phyloP scores from a whole-genome alignment of 2,797 vertebrate species.

The Myioborus melanocephalus region DNA sequence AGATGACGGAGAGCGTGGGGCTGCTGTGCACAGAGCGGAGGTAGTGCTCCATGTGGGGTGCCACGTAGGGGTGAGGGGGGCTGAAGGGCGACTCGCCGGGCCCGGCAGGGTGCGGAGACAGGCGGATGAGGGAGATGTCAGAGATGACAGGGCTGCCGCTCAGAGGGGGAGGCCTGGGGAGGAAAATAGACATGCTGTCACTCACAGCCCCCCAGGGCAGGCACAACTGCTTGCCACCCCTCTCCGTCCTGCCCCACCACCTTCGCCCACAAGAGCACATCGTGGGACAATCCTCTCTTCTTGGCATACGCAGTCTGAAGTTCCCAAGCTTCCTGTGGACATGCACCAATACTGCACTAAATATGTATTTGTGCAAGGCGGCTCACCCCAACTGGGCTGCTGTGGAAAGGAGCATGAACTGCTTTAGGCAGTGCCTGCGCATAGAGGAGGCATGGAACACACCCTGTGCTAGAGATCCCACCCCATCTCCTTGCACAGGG shows the following conservation, averaged over 20 bases:
- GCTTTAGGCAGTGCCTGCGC: neutral
- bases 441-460: fast-evolving
- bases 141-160: slow-evolving; percentile 93
- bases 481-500: neutral
- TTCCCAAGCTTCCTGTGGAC: neutral
- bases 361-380: neutral
- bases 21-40: slow-evolving; percentile 93
- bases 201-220: fast-evolving
- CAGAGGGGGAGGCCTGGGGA: slow-evolving; percentile 86
- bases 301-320: neutral
- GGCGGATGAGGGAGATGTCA: slow-evolving; percentile 93
- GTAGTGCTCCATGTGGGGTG: slow-evolving; percentile 97
- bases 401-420: neutral
- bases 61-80: slow-evolving; percentile 87
- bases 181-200: slow-evolving; percentile 18
- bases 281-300: neutral
- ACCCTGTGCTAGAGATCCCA: neutral
- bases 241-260: neutral
- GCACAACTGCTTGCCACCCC: neutral
- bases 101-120: slow-evolving; percentile 87
- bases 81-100: slow-evolving; percentile 88
- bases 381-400: neutral
- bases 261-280: fast-evolving
- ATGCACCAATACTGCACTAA: fast-evolving
- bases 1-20: slow-evolving; percentile 95